Conservation (phyloP, 92 coral and sea anemone species). For the Zoanthus sansibaricus region DNA sequence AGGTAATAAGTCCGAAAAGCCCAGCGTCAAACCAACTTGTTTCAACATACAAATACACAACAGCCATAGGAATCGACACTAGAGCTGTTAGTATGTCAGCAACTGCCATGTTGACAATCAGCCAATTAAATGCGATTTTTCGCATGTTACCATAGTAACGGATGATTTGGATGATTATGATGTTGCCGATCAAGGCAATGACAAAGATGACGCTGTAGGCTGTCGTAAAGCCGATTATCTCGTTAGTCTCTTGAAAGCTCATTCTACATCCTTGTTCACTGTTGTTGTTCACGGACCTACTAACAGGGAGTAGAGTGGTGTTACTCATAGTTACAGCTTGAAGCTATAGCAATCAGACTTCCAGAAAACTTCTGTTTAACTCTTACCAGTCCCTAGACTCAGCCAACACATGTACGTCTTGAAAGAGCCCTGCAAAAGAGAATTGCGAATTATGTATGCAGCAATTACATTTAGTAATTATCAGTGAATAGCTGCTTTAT, state of each 20-base stretch:
- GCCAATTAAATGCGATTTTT: slow-evolving; percentile 37
- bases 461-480: too few species aligned
- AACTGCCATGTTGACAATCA: slow-evolving; percentile 30
- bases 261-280: background rate
- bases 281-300: background rate
- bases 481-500: too few species aligned
- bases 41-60: background rate
- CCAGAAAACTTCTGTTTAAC: too few species aligned
- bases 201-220: slow-evolving; percentile 14
- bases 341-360: background rate
- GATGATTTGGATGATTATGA: slow-evolving; percentile 23
- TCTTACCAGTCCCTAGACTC: too few species aligned
- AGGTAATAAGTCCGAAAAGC: slow-evolving; percentile 17
- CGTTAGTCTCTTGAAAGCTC: background rate
- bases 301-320: background rate
- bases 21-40: slow-evolving; percentile 23
- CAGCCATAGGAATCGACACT: background rate
- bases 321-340: background rate
- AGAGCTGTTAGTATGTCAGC: slow-evolving; percentile 25
- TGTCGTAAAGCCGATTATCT: slow-evolving; percentile 1
- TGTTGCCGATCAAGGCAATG: slow-evolving; percentile 21
- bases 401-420: too few species aligned
- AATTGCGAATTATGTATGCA: too few species aligned
- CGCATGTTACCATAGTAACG: slow-evolving; percentile 39
- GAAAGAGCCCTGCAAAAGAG: too few species aligned